phyloP scores from a whole-genome alignment of 2,888 invertebrate genomes.

The Epinotia brunnichana region DNA sequence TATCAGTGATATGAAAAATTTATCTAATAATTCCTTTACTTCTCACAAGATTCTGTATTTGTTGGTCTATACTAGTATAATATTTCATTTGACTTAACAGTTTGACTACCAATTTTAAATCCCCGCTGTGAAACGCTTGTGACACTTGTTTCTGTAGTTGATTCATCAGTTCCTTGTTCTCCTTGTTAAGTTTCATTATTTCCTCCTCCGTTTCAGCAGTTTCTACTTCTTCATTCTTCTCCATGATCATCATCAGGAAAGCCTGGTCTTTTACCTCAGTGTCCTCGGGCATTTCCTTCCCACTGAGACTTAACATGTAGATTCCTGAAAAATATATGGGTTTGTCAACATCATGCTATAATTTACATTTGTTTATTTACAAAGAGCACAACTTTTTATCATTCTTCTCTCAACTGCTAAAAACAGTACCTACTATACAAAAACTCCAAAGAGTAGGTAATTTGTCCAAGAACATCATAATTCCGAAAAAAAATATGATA shows the following conservation, averaged over 20 bases:
- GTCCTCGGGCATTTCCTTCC: constrained; percentile 86
- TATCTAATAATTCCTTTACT: constrained; percentile 83
- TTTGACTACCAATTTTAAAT: constrained; percentile 86
- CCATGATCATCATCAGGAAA: constrained; percentile 93
- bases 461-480: too few species aligned
- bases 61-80: constrained; percentile 89
- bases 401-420: too few species aligned
- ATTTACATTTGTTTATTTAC: too few species aligned
- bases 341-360: too few species aligned
- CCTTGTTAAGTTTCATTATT: constrained; percentile 82
- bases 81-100: constrained; percentile 92
- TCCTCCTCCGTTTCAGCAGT: constrained; percentile 84
- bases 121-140: constrained; percentile 85
- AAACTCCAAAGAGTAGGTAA: too few species aligned
- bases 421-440: too few species aligned
- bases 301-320: constrained; percentile 90
- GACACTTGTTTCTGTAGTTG: constrained; percentile 84
- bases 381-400: too few species aligned
- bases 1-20: constrained; percentile 41
- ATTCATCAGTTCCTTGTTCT: constrained; percentile 83
- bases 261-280: constrained; percentile 85
- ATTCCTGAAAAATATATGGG: constrained; percentile 78
- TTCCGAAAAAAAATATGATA: too few species aligned
- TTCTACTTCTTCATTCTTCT: constrained; percentile 93
- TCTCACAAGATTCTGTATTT: constrained; percentile 87